These are phyloP conservation scores for Gymnoscelis rufifasciata DNA, from an alignment of 2,888 invertebrate species.

Conservation along the genomic window DNA sequence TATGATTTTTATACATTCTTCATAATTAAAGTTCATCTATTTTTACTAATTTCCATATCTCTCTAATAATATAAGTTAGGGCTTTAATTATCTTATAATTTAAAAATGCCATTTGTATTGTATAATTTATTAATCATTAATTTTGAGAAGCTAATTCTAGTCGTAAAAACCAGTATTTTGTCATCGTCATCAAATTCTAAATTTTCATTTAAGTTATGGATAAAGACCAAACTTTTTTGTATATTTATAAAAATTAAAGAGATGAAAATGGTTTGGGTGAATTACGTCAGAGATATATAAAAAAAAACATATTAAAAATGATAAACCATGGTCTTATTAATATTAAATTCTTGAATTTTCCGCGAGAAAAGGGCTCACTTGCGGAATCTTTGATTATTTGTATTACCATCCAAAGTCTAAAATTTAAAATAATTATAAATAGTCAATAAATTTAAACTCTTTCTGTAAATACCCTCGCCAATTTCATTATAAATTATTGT, in stretches of 20 bases:
- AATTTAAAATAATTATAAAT: conserved; percentile 10
- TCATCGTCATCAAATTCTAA: conserved; percentile 39
- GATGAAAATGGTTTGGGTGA: conserved; percentile 37
- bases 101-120: conserved; percentile 28
- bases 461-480: conserved; percentile 28
- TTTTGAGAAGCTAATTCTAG: conserved; percentile 44
- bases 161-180: conserved; percentile 46
- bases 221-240: conserved; percentile 63
- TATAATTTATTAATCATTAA: conserved; percentile 31
- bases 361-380: conserved; percentile 62
- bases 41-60: too few species aligned
- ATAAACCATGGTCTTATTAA: conserved; percentile 29
- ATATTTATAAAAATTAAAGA: conserved; percentile 56
- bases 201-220: conserved; percentile 33
- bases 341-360: conserved; percentile 51
- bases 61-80: too few species aligned
- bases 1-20: too few species aligned
- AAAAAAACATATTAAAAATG: conserved; percentile 20
- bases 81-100: background rate
- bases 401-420: conserved; percentile 34
- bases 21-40: too few species aligned
- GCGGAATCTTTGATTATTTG: conserved; percentile 51
- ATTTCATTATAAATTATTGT: conserved; percentile 43
- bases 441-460: conserved; percentile 18
- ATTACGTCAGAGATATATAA: conserved; percentile 28